Evolutionary conservation across 2,888 invertebrate genomes (phyloP).

Genomic region (Hyles lineata): DNA sequence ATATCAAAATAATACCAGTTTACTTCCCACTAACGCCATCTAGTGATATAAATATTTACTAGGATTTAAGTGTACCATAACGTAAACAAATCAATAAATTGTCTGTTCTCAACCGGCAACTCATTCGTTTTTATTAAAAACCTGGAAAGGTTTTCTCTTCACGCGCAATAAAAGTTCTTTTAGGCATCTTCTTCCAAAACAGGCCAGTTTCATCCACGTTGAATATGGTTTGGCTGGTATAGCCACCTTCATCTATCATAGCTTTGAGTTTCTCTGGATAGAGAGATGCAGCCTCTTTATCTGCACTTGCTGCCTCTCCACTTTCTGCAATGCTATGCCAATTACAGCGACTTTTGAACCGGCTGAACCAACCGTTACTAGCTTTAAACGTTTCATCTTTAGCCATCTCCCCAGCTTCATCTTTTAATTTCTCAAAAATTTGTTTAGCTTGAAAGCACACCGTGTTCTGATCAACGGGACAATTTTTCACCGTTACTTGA

Average conservation of each 20-base stretch:
- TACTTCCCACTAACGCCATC: no score
- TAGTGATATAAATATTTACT: no score
- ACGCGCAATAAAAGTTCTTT: constrained; percentile 36
- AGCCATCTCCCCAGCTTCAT: no score
- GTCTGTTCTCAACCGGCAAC: no score
- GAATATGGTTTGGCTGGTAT: constrained; percentile 34
- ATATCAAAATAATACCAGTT: no score
- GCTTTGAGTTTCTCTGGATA: constrained; percentile 35
- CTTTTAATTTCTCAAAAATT: no score
- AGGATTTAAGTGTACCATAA: no score
- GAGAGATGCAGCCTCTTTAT: constrained; percentile 38
- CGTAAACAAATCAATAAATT: no score
- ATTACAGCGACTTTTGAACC: constrained; percentile 42
- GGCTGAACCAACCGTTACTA: constrained; percentile 43
- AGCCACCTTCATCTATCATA: constrained; percentile 29
- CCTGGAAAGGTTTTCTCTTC: constrained; percentile 37
- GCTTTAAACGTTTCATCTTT: constrained; percentile 30
- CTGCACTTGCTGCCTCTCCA: constrained; percentile 42
- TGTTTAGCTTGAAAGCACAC: no score
- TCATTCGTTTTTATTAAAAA: no score
- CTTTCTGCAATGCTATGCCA: constrained; percentile 38
- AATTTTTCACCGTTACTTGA: no score
- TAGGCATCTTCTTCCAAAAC: constrained; percentile 42
- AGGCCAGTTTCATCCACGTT: constrained; percentile 40
- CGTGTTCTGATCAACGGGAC: no score